These are phyloP conservation scores for Whitmania pigra DNA, from an alignment of 1,140 invertebrate species.

Conservation along the genomic window DNA sequence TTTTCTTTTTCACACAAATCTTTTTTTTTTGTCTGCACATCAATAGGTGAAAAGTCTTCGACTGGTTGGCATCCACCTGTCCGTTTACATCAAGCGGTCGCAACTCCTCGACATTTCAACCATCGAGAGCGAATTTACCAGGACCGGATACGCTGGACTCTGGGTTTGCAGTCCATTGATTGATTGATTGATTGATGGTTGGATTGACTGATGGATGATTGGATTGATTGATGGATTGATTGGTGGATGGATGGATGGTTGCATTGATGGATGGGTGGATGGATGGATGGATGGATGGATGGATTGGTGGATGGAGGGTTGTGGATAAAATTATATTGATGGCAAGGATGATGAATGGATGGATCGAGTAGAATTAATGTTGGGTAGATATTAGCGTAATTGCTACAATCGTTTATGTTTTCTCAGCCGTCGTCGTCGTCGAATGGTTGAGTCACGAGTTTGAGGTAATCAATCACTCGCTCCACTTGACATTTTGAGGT, in stretches of 20 bases:
- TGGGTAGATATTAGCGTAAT: not conserved
- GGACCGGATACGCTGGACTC: conserved; percentile 73
- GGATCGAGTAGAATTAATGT: not conserved
- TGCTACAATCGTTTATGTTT: too few species aligned
- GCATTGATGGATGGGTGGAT: not conserved
- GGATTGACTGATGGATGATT: not conserved
- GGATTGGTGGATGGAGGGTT: not conserved
- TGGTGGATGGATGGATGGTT: not conserved
- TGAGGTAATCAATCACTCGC: too few species aligned
- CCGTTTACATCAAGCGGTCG: conserved; percentile 60
- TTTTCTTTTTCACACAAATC: too few species aligned
- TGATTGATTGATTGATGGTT: not conserved
- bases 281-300: not conserved
- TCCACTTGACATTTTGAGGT: too few species aligned
- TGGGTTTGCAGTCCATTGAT: conserved; percentile 47
- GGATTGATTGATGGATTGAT: not conserved
- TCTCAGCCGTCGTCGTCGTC: too few species aligned
- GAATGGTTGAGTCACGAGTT: too few species aligned
- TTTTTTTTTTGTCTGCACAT: too few species aligned
- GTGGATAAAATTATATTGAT: not conserved
- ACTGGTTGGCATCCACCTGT: conserved; percentile 50
- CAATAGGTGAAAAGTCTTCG: conserved; percentile 27
- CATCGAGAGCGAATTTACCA: conserved; percentile 69
- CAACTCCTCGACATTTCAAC: conserved; percentile 65
- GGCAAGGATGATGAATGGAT: not conserved